Evolutionary conservation across 1,140 invertebrate genomes (phyloP), one percentile per base, ranked within the genome.

Genomic region (Yoshiicerus persimilis): DNA sequence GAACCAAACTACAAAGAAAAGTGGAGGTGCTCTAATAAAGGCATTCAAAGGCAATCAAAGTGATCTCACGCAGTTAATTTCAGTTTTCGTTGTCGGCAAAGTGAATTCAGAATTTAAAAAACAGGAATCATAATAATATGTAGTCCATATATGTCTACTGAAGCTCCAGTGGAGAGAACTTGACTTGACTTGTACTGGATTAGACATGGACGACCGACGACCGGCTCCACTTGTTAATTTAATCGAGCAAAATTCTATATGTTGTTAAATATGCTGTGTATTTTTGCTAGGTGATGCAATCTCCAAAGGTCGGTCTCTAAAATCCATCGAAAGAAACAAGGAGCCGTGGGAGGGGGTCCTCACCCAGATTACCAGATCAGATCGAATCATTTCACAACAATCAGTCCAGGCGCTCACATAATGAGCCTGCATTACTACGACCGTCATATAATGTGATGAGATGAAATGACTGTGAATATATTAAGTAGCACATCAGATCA

Each of bases 221-320:
- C 75, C 32, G 75, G 75, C 75, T 80, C 75, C 75, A n/a, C 75
- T 80, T 32, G 75, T 80, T 80, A 80, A 80, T 80, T 80, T 80
- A 80, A 80, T 80, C 75, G 34, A 80, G 32, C 34, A 36, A 80
- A 80, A 80, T 80, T 34, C 75, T n/a, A 16, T n/a, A 4, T 5
- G 30, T 80, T 80, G 66, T 75, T 75, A 75, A 66, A 16, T 75
- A 75, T 10, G 66, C 66, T 75, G 34, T 80, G 75, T 80, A 80
- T 80, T 80, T 80, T 80, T 80, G 75, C 75, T 80, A 80, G 66
- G 75, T 80, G 75, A 80, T 80, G 75, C 75, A 80, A 80, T 80
- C 75, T 80, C 27, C 34, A 80, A 80, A 80, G 34, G 34, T 80
- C 75, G 34, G 75, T 80, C 75, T 80, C 75, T 80, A 4, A 80